Conservation (phyloP, 1,140 invertebrate genomes). For the Aricia agestis region DNA sequence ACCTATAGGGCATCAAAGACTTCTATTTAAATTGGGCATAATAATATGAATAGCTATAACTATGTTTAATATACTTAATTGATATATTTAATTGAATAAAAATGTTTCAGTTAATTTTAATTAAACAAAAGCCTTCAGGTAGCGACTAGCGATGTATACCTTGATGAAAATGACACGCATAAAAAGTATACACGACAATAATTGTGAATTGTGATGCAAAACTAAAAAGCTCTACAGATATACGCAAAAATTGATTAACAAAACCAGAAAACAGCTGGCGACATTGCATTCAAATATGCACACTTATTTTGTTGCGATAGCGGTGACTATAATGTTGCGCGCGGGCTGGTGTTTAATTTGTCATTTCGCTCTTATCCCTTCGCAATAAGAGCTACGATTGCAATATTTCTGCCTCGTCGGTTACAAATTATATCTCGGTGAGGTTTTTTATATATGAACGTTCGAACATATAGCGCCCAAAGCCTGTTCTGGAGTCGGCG, state of each 20-base stretch:
- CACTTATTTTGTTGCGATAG: slow-evolving; percentile 39
- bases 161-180: too few species aligned
- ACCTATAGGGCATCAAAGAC: too few species aligned
- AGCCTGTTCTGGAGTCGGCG: slow-evolving; percentile 30
- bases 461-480: slow-evolving; percentile 19
- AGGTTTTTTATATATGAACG: slow-evolving; percentile 20
- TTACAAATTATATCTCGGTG: slow-evolving; percentile 11
- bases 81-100: too few species aligned
- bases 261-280: slow-evolving; percentile 49
- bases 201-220: too few species aligned
- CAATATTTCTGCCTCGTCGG: slow-evolving; percentile 23
- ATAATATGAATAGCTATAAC: too few species aligned
- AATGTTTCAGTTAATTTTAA: too few species aligned
- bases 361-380: slow-evolving; percentile 13
- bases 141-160: too few species aligned
- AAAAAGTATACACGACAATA: too few species aligned
- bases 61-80: too few species aligned
- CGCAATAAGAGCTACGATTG: slow-evolving; percentile 29
- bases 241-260: slow-evolving; percentile 41
- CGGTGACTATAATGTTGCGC: slow-evolving; percentile 20
- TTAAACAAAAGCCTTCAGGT: too few species aligned
- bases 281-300: slow-evolving; percentile 48
- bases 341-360: slow-evolving; percentile 18
- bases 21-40: too few species aligned
- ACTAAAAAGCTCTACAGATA: neutral